Conservation (phyloP, 1,140 invertebrate species). For the Macrocentrus cingulum region DNA sequence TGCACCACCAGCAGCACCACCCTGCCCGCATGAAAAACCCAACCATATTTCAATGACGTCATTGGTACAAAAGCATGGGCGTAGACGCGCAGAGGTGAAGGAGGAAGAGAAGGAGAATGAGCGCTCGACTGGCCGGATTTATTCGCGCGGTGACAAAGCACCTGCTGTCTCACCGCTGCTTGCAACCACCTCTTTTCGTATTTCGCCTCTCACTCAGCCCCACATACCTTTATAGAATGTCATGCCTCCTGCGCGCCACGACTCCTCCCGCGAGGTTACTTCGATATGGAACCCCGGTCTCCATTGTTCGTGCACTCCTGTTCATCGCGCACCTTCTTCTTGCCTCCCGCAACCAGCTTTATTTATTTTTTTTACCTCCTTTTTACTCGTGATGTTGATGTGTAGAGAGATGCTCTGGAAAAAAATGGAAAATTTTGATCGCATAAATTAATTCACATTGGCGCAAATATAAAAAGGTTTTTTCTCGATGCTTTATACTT, state of each 20-base stretch:
- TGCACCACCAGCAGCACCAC: conserved; percentile 18
- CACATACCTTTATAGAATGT: neutral
- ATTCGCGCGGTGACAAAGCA: conserved; percentile 58
- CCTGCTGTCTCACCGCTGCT: conserved; percentile 50
- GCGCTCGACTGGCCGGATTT: conserved; percentile 48
- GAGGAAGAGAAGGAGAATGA: conserved; percentile 34
- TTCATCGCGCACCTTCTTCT: conserved; percentile 29
- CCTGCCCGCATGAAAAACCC: conserved; percentile 32
- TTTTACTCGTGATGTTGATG: neutral
- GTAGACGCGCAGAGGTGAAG: conserved; percentile 39
- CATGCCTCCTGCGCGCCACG: neutral
- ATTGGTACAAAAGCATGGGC: conserved; percentile 44
- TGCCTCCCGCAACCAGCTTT: conserved; percentile 19
- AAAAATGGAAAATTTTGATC: too few relatives aligned
- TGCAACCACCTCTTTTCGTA: conserved; percentile 30
- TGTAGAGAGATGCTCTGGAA: too few relatives aligned
- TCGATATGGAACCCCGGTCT: conserved; percentile 35
- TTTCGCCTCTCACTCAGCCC: conserved; percentile 16
- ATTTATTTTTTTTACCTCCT: neutral
- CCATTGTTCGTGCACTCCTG: conserved; percentile 36
- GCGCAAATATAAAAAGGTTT: too few relatives aligned
- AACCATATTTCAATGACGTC: conserved; percentile 48
- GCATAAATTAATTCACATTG: too few relatives aligned
- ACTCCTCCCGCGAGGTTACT: conserved; percentile 23
- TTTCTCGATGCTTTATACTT: too few relatives aligned